Base-by-base conservation (phyloP, 1,140 invertebrate species). In the Antheraea pernyi region DNA sequence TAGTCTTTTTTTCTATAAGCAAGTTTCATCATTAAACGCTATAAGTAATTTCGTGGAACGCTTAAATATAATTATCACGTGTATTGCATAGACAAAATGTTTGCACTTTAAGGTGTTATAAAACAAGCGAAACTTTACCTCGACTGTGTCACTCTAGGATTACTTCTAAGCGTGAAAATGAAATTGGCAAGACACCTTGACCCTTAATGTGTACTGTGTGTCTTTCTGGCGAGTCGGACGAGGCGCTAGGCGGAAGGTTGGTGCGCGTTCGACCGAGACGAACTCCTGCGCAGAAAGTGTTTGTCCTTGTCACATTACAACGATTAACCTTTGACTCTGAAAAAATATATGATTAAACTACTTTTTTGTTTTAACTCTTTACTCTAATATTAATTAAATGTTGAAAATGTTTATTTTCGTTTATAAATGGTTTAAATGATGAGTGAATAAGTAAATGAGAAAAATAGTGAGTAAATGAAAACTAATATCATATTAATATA, bases 241-340 rank as follows among this genome's bases (percentile, higher is more conserved):
- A 76, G 75, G 79, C 81, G 77, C 82, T 81, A 89, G 68, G 85
- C 89, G 89, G 89, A 91, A 91, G 89, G 76, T 75, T 79, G 68
- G 79, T 79, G 83, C 53, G 65, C 84, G 74, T 61, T 71, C 84
- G 78, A 86, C 75, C 86, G 82, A 69, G 80, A 81, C 86, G 77
- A 42, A 73, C 81, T 89, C 85, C 86, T 88, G 86, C 88, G 88
- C 85, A 90, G 88, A 91, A 89, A 91, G 83, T 82, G 85, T 82
- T 81, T 86, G 89, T 89, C 89, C 87, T 91, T 91, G 89, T 76
- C 73, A 73, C 72, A 66, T 65, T 68, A 84, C 78, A 84, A 80
- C 79, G 72, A 62, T 65, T 85, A 76, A 86, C 84, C 86, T 91
- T 85, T 89, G 74, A 73, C 86, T 84, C 79, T 85, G 73, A 79